Conservation (phyloP, 2,797 vertebrate species). For the Gymnodraco acuticeps region DNA sequence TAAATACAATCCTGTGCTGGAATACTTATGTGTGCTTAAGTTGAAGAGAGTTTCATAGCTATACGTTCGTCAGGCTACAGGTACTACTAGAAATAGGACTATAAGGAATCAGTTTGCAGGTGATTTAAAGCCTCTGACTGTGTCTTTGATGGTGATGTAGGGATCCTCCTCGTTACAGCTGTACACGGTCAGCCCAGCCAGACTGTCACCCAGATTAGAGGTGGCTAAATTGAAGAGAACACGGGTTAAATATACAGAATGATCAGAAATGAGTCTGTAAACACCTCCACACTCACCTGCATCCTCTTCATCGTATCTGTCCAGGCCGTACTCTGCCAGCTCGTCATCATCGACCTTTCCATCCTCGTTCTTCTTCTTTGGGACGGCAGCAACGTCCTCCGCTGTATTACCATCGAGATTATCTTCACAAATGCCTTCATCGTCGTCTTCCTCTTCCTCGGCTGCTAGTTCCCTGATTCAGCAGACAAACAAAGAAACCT, state of each 20-base stretch:
- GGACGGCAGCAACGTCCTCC: slow-evolving; percentile 30
- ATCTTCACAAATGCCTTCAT: slow-evolving; percentile 74
- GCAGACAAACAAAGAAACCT: neutral
- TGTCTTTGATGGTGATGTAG: slow-evolving; percentile 95
- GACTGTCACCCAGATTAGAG: slow-evolving; percentile 90
- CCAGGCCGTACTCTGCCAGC: slow-evolving; percentile 92
- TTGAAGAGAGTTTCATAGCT: neutral
- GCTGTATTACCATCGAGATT: slow-evolving; percentile 35
- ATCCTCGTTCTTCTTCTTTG: slow-evolving; percentile 56
- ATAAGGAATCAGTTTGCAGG: neutral
- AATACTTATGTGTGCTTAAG: neutral
- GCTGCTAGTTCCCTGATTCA: slow-evolving; percentile 78
- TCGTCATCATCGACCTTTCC: slow-evolving; percentile 84
- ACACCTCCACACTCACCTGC: slow-evolving; percentile 75
- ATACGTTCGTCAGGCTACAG: neutral
- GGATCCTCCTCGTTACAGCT: slow-evolving; percentile 93
- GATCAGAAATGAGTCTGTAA: neutral
- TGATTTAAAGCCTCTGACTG: slow-evolving; percentile 82
- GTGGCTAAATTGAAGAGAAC: slow-evolving; percentile 74
- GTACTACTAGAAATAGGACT: neutral
- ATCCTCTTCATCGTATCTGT: slow-evolving; percentile 92
- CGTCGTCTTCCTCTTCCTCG: slow-evolving; percentile 81
- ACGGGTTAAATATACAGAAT: neutral
- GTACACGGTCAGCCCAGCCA: slow-evolving; percentile 93
- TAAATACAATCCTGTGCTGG: neutral